A percentile compares a stretch with the other conserved stretches of the same genome.
phyloP scores from a whole-genome alignment of 1,140 invertebrate genomes.

The Pseudomyrmex gracilis region DNA sequence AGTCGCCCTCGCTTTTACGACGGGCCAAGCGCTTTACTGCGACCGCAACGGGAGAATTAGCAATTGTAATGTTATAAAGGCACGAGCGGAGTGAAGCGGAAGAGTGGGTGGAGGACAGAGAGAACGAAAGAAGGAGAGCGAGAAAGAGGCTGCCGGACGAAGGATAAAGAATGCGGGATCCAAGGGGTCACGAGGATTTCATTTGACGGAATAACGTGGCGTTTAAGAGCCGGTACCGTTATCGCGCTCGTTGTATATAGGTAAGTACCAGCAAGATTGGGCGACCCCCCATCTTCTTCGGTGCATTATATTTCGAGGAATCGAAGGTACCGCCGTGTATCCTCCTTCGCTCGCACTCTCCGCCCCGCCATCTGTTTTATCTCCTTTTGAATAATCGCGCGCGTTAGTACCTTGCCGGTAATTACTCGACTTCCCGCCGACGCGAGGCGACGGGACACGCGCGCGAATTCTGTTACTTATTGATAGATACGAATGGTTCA shows the following conservation, averaged over 20 bases:
- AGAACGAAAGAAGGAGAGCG: conserved; percentile 1
- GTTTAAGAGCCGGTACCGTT: conserved; percentile 85
- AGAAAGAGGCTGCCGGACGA: conserved; percentile 57
- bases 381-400: conserved; percentile 40
- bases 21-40: conserved; percentile 82
- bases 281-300: conserved; percentile 70
- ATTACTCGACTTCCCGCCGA: conserved; percentile 56
- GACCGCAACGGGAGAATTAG: conserved; percentile 84
- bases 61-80: conserved; percentile 85
- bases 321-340: conserved; percentile 61
- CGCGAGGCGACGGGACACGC: conserved; percentile 45
- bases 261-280: conserved; percentile 72
- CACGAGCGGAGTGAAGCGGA: conserved; percentile 48
- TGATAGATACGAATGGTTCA: conserved; percentile 34
- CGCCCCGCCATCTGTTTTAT: conserved; percentile 52
- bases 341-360: conserved; percentile 29
- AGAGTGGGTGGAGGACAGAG: conserved; percentile 6
- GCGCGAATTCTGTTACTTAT: conserved; percentile 51
- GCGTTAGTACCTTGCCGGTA: conserved; percentile 38
- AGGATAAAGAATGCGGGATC: conserved; percentile 76
- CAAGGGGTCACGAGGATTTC: conserved; percentile 81
- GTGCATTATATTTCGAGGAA: conserved; percentile 72
- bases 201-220: conserved; percentile 85
- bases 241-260: conserved; percentile 77
- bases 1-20: conserved; percentile 83